A percentile compares a stretch with the other conserved stretches of the same genome.
Evolutionary conservation across 2,113 vertebrate species (phyloP).

Genomic region (Reinhardtius hippoglossoides): DNA sequence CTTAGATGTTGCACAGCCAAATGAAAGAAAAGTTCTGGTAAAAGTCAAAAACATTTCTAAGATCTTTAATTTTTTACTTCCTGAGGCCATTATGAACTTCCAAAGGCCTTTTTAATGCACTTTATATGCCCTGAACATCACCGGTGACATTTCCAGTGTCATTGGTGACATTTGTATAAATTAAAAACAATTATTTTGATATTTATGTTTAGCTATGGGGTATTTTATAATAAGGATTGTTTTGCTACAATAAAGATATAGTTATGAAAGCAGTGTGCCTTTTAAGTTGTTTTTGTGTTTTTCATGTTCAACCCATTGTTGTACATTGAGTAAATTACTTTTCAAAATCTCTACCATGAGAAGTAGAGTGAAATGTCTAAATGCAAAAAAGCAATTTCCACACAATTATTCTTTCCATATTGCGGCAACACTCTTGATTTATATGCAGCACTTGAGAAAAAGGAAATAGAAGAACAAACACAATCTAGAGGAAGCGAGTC

Average conservation of each 20-base stretch:
- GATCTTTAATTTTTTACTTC: conserved; percentile 17
- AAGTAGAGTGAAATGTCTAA: neutral
- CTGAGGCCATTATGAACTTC: conserved; percentile 33
- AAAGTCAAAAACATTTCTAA: neutral
- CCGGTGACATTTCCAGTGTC: conserved; percentile 42
- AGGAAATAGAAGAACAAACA: neutral
- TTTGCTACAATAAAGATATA: conserved; percentile 74
- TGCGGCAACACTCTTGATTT: neutral
- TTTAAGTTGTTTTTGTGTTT: conserved; percentile 1
- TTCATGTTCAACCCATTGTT: neutral
- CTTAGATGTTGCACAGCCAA: conserved; percentile 42
- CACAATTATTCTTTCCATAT: neutral
- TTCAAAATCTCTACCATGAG: no score
- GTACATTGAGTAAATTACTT: neutral
- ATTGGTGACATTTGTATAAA: conserved; percentile 48
- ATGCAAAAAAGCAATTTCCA: conserved; percentile 11
- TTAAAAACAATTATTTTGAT: conserved; percentile 70
- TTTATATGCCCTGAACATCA: conserved; percentile 76
- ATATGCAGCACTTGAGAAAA: neutral
- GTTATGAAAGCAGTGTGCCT: conserved; percentile 9
- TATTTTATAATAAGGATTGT: conserved; percentile 59
- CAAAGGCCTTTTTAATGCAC: conserved; percentile 74
- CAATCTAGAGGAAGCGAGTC: neutral
- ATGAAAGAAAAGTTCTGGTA: conserved; percentile 17
- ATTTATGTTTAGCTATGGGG: conserved; percentile 75